These are phyloP conservation scores for Folsomia manolachei DNA, from an alignment of 2,888 invertebrate species.

Conservation along the genomic window DNA sequence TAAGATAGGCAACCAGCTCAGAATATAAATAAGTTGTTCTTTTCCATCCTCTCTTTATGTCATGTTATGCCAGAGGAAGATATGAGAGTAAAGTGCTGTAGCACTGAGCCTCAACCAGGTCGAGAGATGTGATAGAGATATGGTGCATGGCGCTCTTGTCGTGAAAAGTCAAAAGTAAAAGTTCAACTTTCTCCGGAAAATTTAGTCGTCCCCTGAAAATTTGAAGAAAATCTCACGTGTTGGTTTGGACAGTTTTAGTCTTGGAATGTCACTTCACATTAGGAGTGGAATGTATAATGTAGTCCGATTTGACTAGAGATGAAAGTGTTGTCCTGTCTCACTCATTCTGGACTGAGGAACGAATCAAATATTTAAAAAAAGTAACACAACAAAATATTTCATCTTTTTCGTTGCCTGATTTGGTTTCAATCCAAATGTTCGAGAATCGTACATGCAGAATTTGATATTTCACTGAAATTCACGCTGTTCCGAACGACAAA, in stretches of 20 bases:
- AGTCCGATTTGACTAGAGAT: background rate
- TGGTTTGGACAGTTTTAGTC: background rate
- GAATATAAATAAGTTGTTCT: conserved; percentile 20
- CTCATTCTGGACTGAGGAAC: no score
- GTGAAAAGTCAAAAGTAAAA: background rate
- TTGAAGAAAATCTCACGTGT: background rate
- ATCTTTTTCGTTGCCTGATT: no score
- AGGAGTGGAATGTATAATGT: background rate
- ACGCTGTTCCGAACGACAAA: no score
- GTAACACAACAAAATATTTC: no score
- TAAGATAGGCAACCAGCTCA: conserved; percentile 5
- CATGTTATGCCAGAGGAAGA: background rate
- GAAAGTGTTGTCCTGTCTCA: background rate
- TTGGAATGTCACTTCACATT: background rate
- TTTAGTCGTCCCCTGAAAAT: background rate
- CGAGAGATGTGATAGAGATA: no score
- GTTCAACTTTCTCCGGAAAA: background rate
- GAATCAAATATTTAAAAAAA: no score
- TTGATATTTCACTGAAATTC: no score
- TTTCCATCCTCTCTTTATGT: background rate
- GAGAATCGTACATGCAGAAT: no score
- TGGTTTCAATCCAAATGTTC: no score
- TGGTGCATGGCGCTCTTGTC: no score
- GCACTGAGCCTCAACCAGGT: background rate
- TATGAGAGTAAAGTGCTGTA: background rate